A percentile compares a stretch with the other conserved stretches of the same genome.
Conservation (phyloP, 2,888 invertebrate species). For the Lasioglossum villosulum region DNA sequence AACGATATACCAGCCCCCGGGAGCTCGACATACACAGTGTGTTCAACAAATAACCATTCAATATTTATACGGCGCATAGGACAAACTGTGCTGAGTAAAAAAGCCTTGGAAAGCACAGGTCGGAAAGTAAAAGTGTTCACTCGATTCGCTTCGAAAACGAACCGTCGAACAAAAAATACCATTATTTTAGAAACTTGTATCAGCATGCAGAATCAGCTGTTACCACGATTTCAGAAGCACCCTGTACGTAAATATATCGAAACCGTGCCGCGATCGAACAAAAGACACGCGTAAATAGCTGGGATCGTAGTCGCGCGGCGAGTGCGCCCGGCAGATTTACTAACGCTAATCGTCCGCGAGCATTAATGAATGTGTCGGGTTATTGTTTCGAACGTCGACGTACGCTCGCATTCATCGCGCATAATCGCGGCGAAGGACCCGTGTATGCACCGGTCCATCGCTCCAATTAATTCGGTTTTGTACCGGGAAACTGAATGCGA, state of each 20-base stretch:
- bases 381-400: constrained; percentile 43
- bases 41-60: neutral
- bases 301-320: constrained; percentile 5
- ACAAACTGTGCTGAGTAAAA: neutral
- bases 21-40: neutral
- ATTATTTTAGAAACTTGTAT: too few relatives aligned
- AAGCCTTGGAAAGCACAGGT: neutral
- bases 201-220: neutral
- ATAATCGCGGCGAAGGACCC: constrained; percentile 12
- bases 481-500: constrained; percentile 20
- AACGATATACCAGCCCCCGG: constrained; percentile 24
- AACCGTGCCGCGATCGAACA: constrained; percentile 24
- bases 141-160: too few relatives aligned
- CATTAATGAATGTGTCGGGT: constrained; percentile 52
- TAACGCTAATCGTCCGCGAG: constrained; percentile 50
- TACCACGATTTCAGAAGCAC: neutral
- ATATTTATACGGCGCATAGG: neutral
- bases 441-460: constrained; percentile 4
- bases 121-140: too few relatives aligned
- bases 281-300: constrained; percentile 56
- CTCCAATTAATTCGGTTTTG: constrained; percentile 50
- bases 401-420: neutral
- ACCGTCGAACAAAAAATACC: too few relatives aligned
- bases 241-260: neutral
- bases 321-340: constrained; percentile 46